Percentiles rank a stretch among this genome's conserved stretches.
Evolutionary conservation across 2,797 vertebrate genomes (phyloP).

Genomic region (Crenichthys baileyi): DNA sequence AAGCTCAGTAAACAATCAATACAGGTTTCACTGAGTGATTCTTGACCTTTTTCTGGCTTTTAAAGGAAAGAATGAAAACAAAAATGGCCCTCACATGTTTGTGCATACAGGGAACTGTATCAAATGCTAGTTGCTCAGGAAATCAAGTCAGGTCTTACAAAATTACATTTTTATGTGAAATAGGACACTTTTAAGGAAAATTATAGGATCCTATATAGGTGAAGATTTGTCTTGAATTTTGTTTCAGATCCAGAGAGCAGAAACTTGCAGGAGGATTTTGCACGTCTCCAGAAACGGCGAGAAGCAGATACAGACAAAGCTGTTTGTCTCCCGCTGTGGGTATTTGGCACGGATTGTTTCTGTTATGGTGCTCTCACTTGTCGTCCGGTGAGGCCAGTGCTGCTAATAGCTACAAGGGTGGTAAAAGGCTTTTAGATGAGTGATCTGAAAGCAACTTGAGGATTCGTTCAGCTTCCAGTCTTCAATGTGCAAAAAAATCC

Average conservation of each 20-base stretch:
- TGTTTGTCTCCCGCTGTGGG: neutral
- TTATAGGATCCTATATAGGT: neutral
- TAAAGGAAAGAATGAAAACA: neutral
- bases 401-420: slow-evolving; percentile 7
- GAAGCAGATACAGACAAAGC: neutral
- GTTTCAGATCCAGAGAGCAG: neutral
- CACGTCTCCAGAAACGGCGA: neutral
- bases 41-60: slow-evolving; percentile 8
- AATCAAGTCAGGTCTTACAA: neutral
- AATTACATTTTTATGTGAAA: neutral
- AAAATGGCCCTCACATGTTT: neutral
- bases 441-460: slow-evolving; percentile 36
- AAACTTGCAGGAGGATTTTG: slow-evolving; percentile 6
- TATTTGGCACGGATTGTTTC: neutral
- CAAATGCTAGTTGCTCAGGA: neutral
- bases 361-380: slow-evolving; percentile 9
- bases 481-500: neutral
- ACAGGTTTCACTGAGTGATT: slow-evolving; percentile 13
- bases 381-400: neutral
- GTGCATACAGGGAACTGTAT: neutral
- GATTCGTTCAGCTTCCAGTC: neutral
- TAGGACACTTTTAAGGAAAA: neutral
- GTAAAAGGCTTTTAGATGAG: slow-evolving; percentile 54
- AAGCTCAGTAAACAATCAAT: slow-evolving; percentile 22
- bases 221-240: neutral